Conservation (phyloP, 2,888 invertebrate species). For the Perizoma flavofasciatum region DNA sequence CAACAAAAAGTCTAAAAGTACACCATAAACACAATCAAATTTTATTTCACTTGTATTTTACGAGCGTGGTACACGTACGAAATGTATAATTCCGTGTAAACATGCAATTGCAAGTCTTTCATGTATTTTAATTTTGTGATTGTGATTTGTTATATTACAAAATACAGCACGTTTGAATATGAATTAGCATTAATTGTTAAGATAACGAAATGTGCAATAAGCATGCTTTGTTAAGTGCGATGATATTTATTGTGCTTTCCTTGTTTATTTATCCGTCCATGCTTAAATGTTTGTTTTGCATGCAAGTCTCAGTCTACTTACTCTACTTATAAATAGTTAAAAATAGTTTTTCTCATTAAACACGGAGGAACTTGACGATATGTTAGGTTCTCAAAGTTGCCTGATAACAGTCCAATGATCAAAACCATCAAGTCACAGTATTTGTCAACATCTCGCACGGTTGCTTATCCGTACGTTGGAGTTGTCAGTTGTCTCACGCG, state of each 20-base stretch:
- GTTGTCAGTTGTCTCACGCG: slow-evolving; percentile 77
- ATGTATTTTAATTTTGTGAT: slow-evolving; percentile 48
- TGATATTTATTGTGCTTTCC: slow-evolving; percentile 23
- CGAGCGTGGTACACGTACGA: slow-evolving; percentile 45
- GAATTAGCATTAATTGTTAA: slow-evolving; percentile 54
- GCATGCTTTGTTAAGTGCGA: slow-evolving; percentile 41
- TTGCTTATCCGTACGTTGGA: slow-evolving; percentile 72
- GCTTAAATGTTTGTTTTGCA: slow-evolving; percentile 13
- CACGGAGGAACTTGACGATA: too few relatives aligned
- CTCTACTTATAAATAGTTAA: too few relatives aligned
- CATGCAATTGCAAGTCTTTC: slow-evolving; percentile 57
- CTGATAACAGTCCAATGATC: slow-evolving; percentile 44
- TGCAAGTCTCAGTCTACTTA: slow-evolving; percentile 5
- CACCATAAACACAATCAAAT: slow-evolving; percentile 26
- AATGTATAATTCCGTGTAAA: slow-evolving; percentile 58
- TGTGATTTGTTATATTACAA: slow-evolving; percentile 61
- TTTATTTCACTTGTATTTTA: slow-evolving; percentile 27
- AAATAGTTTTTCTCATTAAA: too few relatives aligned
- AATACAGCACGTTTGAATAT: slow-evolving; percentile 43
- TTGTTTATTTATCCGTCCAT: slow-evolving; percentile 15
- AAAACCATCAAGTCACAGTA: slow-evolving; percentile 45
- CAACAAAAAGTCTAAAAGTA: slow-evolving; percentile 27
- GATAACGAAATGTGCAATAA: slow-evolving; percentile 55
- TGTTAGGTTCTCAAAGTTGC: too few relatives aligned
- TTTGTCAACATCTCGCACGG: slow-evolving; percentile 49